Conservation (phyloP, 2,888 invertebrate genomes). For the Notodromas monacha region DNA sequence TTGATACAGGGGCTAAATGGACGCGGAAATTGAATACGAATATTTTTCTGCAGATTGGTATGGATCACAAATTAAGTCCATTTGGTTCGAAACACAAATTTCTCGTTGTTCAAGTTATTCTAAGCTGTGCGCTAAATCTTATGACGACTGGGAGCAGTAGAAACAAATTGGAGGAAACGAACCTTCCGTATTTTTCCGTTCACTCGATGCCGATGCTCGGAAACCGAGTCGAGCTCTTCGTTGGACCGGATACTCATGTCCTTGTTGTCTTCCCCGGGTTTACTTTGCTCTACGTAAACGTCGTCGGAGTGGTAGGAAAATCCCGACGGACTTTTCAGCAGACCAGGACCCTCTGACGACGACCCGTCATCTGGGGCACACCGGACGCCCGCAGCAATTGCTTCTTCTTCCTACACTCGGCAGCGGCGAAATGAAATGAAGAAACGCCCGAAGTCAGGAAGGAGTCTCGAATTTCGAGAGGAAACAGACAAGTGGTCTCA, state of each 20-base stretch:
- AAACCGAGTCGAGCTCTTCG: constrained; percentile 27
- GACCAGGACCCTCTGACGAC: constrained; percentile 23
- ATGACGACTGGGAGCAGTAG: too few species aligned
- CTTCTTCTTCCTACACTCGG: constrained; percentile 1
- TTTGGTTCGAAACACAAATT: too few species aligned
- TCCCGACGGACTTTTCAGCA: constrained; percentile 63
- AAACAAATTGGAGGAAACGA: constrained; percentile 16
- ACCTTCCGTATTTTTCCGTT: constrained; percentile 47
- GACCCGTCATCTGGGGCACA: constrained; percentile 6
- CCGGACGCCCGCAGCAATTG: not conserved
- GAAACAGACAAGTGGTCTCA: constrained; percentile 11
- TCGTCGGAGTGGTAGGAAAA: constrained; percentile 74
- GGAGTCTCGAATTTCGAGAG: constrained; percentile 7
- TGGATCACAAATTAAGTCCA: too few species aligned
- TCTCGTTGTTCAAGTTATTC: too few species aligned
- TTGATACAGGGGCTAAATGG: too few species aligned
- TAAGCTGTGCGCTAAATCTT: too few species aligned
- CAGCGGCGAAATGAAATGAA: not conserved
- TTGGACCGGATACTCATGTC: constrained; percentile 58
- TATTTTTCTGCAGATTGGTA: too few species aligned
- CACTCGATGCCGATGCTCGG: constrained; percentile 11
- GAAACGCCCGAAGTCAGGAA: constrained; percentile 1
- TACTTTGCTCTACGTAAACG: constrained; percentile 56
- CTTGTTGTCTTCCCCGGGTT: constrained; percentile 47
- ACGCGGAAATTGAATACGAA: too few species aligned